phyloP scores from a whole-genome alignment of 2,888 invertebrate species.

The Synanthedon formicaeformis region DNA sequence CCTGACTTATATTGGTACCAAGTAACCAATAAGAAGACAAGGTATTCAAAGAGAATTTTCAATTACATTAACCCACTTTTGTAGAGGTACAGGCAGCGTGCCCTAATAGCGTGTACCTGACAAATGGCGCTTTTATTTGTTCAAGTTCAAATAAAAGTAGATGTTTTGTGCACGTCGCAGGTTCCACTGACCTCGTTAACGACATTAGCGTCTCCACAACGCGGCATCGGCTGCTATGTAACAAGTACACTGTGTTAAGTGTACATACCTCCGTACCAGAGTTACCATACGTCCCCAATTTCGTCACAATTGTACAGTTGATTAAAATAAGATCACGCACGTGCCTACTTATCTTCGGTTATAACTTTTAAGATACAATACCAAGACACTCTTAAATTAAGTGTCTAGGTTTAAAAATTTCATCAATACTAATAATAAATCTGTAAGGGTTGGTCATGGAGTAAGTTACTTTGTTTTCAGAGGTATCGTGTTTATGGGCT shows the following conservation, averaged over 20 bases:
- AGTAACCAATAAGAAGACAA: too few relatives aligned
- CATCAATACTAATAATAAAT: too few relatives aligned
- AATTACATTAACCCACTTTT: slow-evolving; percentile 20
- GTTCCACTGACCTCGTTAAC: slow-evolving; percentile 46
- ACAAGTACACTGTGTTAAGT: slow-evolving; percentile 21
- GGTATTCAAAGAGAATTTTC: slow-evolving; percentile 7
- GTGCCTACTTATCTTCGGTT: too few relatives aligned
- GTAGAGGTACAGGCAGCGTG: slow-evolving; percentile 8
- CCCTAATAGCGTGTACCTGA: slow-evolving; percentile 20
- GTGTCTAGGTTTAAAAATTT: too few relatives aligned
- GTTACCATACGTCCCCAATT: not conserved
- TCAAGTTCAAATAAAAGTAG: slow-evolving; percentile 27
- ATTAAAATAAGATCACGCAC: too few relatives aligned
- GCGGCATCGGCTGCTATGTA: slow-evolving; percentile 16
- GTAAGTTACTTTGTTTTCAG: too few relatives aligned
- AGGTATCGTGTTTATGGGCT: too few relatives aligned
- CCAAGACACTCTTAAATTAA: too few relatives aligned
- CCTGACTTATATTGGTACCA: too few relatives aligned
- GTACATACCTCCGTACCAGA: slow-evolving; percentile 3
- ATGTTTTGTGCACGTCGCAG: slow-evolving; percentile 24
- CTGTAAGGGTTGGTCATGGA: too few relatives aligned
- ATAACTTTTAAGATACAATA: too few relatives aligned
- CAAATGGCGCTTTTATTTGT: slow-evolving; percentile 26
- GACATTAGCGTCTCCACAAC: slow-evolving; percentile 36
- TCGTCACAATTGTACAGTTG: not conserved